Evolutionary conservation across 2,888 invertebrate genomes (phyloP).

Genomic region (Hydrotaea cyrtoneurina): DNA sequence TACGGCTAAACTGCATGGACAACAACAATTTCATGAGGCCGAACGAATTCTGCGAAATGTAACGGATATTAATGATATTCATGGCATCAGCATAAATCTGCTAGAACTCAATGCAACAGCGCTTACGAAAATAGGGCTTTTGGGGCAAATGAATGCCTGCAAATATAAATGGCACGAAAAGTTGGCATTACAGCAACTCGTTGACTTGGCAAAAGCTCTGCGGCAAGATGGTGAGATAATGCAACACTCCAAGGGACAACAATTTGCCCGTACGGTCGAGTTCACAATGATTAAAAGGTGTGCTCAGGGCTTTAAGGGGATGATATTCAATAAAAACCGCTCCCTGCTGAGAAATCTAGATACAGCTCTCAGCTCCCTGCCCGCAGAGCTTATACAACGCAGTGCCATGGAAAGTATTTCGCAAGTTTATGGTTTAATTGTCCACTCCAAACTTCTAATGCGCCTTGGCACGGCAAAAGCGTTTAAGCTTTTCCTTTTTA

Average conservation of each 20-base stretch:
- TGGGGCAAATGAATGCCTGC: slow-evolving; percentile 21
- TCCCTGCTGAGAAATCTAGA: slow-evolving; percentile 19
- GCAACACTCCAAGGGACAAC: background rate
- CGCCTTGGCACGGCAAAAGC: slow-evolving; percentile 53
- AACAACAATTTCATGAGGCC: slow-evolving; percentile 40
- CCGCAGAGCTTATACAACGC: background rate
- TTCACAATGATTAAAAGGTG: slow-evolving; percentile 33
- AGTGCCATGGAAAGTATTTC: slow-evolving; percentile 2
- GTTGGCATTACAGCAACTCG: slow-evolving; percentile 10
- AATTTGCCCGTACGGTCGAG: slow-evolving; percentile 19
- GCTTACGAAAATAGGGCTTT: slow-evolving; percentile 40
- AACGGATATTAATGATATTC: slow-evolving; percentile 46
- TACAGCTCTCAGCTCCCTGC: slow-evolving; percentile 24
- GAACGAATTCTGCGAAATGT: slow-evolving; percentile 56
- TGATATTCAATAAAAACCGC: slow-evolving; percentile 19
- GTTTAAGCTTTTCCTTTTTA: slow-evolving; percentile 69
- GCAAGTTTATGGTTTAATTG: slow-evolving; percentile 51
- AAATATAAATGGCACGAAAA: slow-evolving; percentile 51
- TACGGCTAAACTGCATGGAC: slow-evolving; percentile 53
- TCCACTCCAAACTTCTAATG: slow-evolving; percentile 41
- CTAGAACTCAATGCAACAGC: slow-evolving; percentile 18
- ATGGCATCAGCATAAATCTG: slow-evolving; percentile 49
- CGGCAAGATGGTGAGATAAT: background rate
- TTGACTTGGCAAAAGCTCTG: slow-evolving; percentile 47
- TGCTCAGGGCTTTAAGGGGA: slow-evolving; percentile 32